Evolutionary conservation across 92 coral and sea anemone genomes (phyloP).

Genomic region (Heliopora coerulea): DNA sequence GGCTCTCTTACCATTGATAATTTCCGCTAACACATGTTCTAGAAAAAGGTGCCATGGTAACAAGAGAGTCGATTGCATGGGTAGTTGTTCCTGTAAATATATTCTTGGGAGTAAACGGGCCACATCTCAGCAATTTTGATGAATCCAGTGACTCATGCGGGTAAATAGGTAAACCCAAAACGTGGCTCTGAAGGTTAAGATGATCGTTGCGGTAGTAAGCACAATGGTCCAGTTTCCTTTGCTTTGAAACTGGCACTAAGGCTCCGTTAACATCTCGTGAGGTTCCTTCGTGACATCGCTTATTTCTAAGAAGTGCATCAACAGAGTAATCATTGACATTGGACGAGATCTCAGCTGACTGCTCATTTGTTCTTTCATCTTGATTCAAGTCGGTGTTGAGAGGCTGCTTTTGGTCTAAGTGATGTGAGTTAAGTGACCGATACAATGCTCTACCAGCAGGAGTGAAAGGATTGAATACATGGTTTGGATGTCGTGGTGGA

Average conservation of each 20-base stretch:
- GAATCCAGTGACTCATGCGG: constrained; percentile 1
- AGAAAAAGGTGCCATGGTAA: constrained; percentile 91
- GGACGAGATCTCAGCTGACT: neutral
- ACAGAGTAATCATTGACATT: constrained; percentile 17
- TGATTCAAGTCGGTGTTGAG: neutral
- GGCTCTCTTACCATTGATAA: constrained; percentile 56
- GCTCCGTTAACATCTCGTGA: neutral
- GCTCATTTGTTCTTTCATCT: neutral
- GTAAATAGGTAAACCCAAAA: constrained; percentile 10
- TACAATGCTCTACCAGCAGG: constrained; percentile 25
- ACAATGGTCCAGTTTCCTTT: neutral
- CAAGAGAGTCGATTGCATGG: constrained; percentile 74
- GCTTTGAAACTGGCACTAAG: neutral
- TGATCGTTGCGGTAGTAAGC: neutral
- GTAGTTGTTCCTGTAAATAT: constrained; percentile 33
- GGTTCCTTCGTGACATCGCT: constrained; percentile 11
- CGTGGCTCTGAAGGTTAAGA: neutral
- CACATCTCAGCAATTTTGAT: neutral
- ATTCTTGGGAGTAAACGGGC: constrained; percentile 13
- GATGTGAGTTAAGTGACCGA: constrained; percentile 32
- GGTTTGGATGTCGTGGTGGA: constrained; percentile 11
- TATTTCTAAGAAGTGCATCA: constrained; percentile 18
- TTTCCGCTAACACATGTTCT: constrained; percentile 84
- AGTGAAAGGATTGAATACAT: constrained; percentile 20
- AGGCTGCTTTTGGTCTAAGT: neutral